Evolutionary conservation across 2,888 invertebrate species (phyloP).

Genomic region (Trachelus iudaicus): DNA sequence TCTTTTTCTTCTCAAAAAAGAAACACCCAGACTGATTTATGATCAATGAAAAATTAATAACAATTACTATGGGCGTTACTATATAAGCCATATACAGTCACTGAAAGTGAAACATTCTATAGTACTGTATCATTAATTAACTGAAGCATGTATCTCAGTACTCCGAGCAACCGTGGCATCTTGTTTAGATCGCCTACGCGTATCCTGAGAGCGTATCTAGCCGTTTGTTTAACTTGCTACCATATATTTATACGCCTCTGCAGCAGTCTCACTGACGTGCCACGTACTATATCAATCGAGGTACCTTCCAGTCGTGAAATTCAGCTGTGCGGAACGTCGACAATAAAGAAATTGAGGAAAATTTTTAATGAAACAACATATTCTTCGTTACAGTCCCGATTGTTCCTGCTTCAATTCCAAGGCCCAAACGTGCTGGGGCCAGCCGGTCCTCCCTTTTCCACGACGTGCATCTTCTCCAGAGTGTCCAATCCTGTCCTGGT

Average conservation of each 20-base stretch:
- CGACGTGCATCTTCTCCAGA: slow-evolving; percentile 8
- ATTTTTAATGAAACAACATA: neutral
- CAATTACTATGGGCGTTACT: neutral
- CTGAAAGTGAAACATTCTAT: neutral
- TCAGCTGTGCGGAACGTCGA: neutral
- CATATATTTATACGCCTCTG: neutral
- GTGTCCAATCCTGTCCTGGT: neutral
- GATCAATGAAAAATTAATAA: neutral
- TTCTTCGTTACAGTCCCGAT: slow-evolving; percentile 7
- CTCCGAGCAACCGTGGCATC: neutral
- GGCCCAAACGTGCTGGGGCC: slow-evolving; percentile 96
- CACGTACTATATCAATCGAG: neutral
- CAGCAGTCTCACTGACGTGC: neutral
- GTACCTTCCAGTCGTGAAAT: neutral
- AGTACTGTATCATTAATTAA: neutral
- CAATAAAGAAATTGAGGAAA: neutral
- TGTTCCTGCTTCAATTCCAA: slow-evolving; percentile 77
- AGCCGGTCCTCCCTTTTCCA: slow-evolving; percentile 85
- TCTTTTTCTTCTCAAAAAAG: neutral
- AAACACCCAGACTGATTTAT: neutral
- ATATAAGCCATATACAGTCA: neutral
- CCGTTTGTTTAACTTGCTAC: neutral
- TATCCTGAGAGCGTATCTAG: neutral
- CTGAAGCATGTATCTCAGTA: neutral
- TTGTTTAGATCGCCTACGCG: neutral